Percentiles rank a stretch among this genome's conserved stretches.
Conservation (phyloP, 2,797 vertebrate genomes). For the Oreortyx pictus region DNA sequence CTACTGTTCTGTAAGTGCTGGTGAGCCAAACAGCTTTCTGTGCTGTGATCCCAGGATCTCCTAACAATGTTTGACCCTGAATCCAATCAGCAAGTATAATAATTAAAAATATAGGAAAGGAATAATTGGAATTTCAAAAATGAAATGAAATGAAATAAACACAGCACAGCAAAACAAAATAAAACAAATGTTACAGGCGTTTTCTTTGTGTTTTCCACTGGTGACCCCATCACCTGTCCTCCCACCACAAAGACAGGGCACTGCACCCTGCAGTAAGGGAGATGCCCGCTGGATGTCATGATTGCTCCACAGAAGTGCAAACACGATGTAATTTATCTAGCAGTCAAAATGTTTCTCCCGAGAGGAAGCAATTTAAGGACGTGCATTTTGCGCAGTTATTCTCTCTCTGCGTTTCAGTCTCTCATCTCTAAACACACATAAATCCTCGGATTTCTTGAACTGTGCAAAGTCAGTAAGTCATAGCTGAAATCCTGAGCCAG, state of each 20-base stretch:
- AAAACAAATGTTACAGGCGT: neutral
- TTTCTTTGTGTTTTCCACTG: neutral
- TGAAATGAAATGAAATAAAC: fast-evolving
- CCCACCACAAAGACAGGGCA: neutral
- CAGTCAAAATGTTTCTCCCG: constrained; percentile 68
- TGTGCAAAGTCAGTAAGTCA: neutral
- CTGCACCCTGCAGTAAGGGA: constrained; percentile 42
- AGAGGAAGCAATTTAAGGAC: neutral
- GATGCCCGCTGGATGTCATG: constrained; percentile 65
- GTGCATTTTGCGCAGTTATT: neutral
- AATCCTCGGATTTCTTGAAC: neutral
- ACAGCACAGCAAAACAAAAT: neutral
- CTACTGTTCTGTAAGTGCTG: neutral
- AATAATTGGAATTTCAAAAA: neutral
- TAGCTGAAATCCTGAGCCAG: neutral
- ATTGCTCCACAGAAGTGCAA: constrained; percentile 49
- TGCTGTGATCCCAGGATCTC: neutral
- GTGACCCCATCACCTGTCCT: neutral
- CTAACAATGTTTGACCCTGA: neutral
- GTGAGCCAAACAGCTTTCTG: neutral
- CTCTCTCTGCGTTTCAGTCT: neutral
- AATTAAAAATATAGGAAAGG: neutral
- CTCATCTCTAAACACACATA: neutral
- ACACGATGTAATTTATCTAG: constrained; percentile 64
- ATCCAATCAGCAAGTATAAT: neutral